These are phyloP conservation scores for Hippocampus comes DNA, from an alignment of 2,113 vertebrate genomes.

Conservation along the genomic window DNA sequence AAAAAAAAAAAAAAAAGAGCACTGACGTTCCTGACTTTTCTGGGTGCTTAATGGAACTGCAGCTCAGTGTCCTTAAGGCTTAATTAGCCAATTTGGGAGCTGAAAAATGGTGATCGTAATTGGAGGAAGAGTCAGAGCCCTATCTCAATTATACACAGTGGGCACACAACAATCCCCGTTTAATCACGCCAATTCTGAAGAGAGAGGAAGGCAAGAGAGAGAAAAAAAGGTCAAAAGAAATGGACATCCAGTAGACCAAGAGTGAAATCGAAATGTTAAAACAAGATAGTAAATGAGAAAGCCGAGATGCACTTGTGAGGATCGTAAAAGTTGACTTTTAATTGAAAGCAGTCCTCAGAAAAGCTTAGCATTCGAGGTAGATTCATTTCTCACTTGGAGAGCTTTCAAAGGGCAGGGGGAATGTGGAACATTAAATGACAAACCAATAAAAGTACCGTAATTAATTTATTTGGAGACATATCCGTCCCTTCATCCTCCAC, in stretches of 20 bases:
- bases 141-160: slow-evolving; percentile 62
- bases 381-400: background rate
- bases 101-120: slow-evolving; percentile 60
- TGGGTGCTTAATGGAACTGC: slow-evolving; percentile 31
- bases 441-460: background rate
- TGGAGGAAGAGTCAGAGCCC: slow-evolving; percentile 50
- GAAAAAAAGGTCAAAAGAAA: background rate
- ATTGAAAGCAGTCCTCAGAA: background rate
- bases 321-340: slow-evolving; percentile 6
- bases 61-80: slow-evolving; percentile 60
- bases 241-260: background rate
- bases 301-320: slow-evolving; percentile 16
- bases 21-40: slow-evolving; percentile 40
- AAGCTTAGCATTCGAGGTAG: background rate
- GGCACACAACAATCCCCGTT: slow-evolving; percentile 53
- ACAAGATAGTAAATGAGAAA: background rate
- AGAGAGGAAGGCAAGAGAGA: slow-evolving; percentile 11
- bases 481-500: background rate
- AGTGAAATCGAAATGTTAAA: background rate
- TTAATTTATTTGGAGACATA: background rate
- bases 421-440: background rate
- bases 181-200: slow-evolving; percentile 61
- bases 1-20: slow-evolving; percentile 17
- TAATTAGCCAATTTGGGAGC: slow-evolving; percentile 63
- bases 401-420: background rate